Percentiles rank a stretch among this genome's conserved stretches.
Conservation (phyloP, 2,888 invertebrate genomes). For the Drosophila robusta region DNA sequence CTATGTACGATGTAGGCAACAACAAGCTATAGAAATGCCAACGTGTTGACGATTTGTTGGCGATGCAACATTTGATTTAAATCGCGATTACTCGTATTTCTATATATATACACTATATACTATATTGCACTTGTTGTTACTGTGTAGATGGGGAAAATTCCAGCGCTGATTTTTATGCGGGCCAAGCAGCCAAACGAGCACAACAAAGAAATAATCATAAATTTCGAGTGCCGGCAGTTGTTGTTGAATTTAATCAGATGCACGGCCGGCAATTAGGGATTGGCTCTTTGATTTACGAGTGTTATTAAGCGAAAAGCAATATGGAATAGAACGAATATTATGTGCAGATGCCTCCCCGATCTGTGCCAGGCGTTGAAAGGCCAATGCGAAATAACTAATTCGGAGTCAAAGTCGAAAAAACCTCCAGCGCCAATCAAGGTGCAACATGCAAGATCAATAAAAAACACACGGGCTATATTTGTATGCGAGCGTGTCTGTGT, state of each 20-base stretch:
- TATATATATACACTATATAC: conserved; percentile 1
- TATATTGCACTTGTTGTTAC: too few relatives aligned
- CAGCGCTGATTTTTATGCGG: conserved; percentile 42
- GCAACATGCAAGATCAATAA: conserved; percentile 68
- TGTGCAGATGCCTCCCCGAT: conserved; percentile 2
- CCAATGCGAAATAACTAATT: conserved; percentile 26
- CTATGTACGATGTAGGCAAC: conserved; percentile 1
- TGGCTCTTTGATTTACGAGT: conserved; percentile 48
- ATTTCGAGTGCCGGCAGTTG: conserved; percentile 49
- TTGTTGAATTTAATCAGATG: conserved; percentile 41
- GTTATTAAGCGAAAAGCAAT: conserved; percentile 14
- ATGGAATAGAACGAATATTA: conserved; percentile 16
- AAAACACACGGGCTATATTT: conserved; percentile 19
- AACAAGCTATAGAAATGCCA: conserved; percentile 10
- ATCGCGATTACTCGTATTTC: conserved; percentile 7
- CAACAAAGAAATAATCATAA: conserved; percentile 35
- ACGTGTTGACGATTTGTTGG: conserved; percentile 4
- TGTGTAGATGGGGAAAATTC: conserved; percentile 34
- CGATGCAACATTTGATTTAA: conserved; percentile 24
- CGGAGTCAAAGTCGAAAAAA: conserved; percentile 50
- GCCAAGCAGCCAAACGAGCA: conserved; percentile 21
- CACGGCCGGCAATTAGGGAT: conserved; percentile 43
- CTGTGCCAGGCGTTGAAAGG: conserved; percentile 25
- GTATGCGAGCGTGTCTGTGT: conserved; percentile 1
- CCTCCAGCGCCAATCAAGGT: conserved; percentile 61